phyloP scores from a whole-genome alignment of 2,888 invertebrate genomes.

The Heliconius cydno region DNA sequence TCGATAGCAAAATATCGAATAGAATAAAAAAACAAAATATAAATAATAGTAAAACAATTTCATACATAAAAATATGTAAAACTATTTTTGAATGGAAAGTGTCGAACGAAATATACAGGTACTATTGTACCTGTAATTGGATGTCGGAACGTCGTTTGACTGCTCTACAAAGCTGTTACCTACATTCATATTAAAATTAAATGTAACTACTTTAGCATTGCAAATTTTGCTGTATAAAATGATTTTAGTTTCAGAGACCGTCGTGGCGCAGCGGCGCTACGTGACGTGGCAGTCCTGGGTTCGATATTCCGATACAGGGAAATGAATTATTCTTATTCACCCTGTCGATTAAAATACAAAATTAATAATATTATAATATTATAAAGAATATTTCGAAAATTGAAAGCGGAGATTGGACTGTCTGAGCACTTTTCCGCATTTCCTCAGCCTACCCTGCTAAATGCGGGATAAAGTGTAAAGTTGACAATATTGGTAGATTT shows the following conservation, averaged over 20 bases:
- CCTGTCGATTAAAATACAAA: too few species aligned
- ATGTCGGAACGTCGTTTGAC: conserved; percentile 4
- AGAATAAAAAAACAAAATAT: not conserved
- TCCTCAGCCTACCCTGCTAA: too few species aligned
- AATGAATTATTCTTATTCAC: too few species aligned
- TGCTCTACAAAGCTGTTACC: not conserved
- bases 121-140: conserved; percentile 17
- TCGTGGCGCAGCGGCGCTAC: too few species aligned
- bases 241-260: not conserved
- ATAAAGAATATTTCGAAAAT: too few species aligned
- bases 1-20: not conserved
- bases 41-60: not conserved
- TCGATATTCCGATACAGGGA: too few species aligned
- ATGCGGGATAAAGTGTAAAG: too few species aligned
- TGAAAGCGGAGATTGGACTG: too few species aligned
- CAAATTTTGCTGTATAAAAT: not conserved
- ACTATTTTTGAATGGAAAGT: conserved; percentile 9
- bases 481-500: too few species aligned
- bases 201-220: not conserved
- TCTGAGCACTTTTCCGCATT: too few species aligned
- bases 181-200: conserved; percentile 16
- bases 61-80: not conserved
- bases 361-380: too few species aligned
- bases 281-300: too few species aligned
- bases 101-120: conserved; percentile 10